Evolutionary conservation across 2,888 invertebrate species (phyloP).

Genomic region (Pediacus dermestoides): DNA sequence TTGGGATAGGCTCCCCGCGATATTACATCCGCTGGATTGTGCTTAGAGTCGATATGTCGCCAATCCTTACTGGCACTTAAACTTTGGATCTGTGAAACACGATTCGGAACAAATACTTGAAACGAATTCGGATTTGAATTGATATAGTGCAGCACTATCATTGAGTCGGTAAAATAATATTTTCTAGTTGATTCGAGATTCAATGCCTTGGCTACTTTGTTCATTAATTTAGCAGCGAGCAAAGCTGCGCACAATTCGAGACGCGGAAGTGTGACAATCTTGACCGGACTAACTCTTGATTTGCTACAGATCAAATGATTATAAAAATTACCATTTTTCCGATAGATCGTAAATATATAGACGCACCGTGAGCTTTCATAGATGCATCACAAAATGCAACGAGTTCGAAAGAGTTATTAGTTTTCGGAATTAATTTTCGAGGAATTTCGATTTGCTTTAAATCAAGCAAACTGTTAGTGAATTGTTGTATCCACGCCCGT

Average conservation of each 20-base stretch:
- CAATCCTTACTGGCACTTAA: no score
- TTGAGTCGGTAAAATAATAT: no score
- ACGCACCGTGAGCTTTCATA: neutral
- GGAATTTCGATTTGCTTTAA: neutral
- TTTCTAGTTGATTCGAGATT: no score
- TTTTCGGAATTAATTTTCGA: neutral
- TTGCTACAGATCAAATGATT: constrained; percentile 2
- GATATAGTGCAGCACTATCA: no score
- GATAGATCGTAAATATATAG: constrained; percentile 2
- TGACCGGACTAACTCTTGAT: no score
- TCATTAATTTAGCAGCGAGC: no score
- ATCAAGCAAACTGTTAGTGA: neutral
- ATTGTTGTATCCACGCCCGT: neutral
- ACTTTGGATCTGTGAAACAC: no score
- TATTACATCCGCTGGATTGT: neutral
- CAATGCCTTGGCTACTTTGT: no score
- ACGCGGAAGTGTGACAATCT: no score
- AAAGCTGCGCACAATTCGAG: no score
- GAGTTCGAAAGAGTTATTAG: neutral
- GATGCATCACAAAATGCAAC: constrained; percentile 6
- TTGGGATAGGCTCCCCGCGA: neutral
- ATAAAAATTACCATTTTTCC: neutral
- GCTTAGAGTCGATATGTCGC: neutral
- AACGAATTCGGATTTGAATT: no score
- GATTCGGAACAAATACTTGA: no score